These are phyloP conservation scores for Nanorana parkeri DNA, from an alignment of 2,113 vertebrate species.

Conservation along the genomic window DNA sequence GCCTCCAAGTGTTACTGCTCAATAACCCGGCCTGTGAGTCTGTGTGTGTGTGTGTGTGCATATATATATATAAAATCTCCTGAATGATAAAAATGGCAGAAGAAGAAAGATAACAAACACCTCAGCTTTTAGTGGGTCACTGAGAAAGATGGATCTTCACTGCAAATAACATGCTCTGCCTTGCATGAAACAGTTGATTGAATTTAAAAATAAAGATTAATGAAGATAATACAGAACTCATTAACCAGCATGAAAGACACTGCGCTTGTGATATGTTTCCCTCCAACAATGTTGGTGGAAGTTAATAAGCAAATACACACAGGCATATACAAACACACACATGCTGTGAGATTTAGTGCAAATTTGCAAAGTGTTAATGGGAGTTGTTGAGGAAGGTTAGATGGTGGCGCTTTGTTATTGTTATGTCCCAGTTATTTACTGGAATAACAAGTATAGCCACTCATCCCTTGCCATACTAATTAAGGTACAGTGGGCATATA, in stretches of 20 bases:
- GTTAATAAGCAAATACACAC: no score
- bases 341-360: no score
- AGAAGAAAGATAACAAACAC: constrained; percentile 4
- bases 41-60: no score
- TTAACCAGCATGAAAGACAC: constrained; percentile 16
- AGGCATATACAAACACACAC: no score
- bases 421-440: no score
- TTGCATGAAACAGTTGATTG: constrained; percentile 26
- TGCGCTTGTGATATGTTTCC: background rate
- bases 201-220: constrained; percentile 9
- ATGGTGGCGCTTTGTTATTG: no score
- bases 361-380: no score
- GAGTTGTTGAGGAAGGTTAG: no score
- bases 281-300: no score
- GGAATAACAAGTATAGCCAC: no score
- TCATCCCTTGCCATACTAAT: no score
- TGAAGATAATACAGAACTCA: constrained; percentile 22
- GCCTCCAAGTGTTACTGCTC: constrained; percentile 1
- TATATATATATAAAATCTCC: constrained; percentile 1
- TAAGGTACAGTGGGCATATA: no score
- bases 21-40: background rate
- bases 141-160: constrained; percentile 8
- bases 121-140: constrained; percentile 24
- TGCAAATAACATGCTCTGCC: constrained; percentile 40
- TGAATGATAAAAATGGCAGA: background rate